Evolutionary conservation across 2,888 invertebrate genomes (phyloP), one percentile per base, ranked within the genome.

Genomic region (Heteromyza rotundicornis): DNA sequence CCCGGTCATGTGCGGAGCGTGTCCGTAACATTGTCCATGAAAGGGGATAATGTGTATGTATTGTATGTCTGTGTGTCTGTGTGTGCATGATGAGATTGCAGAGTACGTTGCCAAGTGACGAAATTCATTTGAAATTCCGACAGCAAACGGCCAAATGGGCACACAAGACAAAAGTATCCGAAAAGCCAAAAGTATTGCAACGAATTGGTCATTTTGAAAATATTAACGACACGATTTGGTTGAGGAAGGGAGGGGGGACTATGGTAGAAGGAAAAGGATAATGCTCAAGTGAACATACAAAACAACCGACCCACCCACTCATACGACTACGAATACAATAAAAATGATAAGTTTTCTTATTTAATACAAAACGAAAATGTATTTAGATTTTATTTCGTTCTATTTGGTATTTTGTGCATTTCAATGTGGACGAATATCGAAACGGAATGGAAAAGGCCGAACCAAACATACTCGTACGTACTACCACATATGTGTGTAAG

Each of bases 321-420:
- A n/a, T n/a, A n/a, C n/a, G n/a, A n/a, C n/a, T n/a, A n/a, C n/a
- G n/a, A n/a, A n/a, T n/a, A n/a, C n/a, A n/a, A 7, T 10, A 40
- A 40, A 40, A 40, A 40, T 40, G 40, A 40, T 40, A 40, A 40
- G 40, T 40, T 40, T 40, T 40, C 40, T 32, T 32, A 32, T 32
- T n/a, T n/a, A 32, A 32, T 32, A 32, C 12, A 8, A 67, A 60
- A 63, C 64, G 69, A 63, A 68, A 73, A 57, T n/a, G n/a, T 62
- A 74, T 74, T 74, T 74, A 76, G 74, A 76, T 76, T 76, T 76
- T 76, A 74, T 74, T 75, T 76, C 75, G 66, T 74, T 74, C 76
- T 74, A 74, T 74, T n/a, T 74, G 76, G 75, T 75, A 75, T 76
- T 74, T 73, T 74, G 74, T 74, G 74, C 76, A 74, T 74, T 76